These are phyloP conservation scores for Limnephilus marmoratus DNA, from an alignment of 2,888 invertebrate genomes.

Conservation along the genomic window DNA sequence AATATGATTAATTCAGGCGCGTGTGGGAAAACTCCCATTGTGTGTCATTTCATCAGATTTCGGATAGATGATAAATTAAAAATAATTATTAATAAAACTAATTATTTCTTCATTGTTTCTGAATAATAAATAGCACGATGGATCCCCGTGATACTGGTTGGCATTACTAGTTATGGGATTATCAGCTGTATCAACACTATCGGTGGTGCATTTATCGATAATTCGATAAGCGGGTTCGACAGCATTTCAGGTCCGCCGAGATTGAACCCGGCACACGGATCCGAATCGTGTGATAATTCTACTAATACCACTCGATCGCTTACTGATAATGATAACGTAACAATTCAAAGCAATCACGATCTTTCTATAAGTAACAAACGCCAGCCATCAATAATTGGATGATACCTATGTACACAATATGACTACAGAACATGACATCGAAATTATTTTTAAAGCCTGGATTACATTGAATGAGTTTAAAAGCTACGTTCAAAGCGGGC, in stretches of 20 bases:
- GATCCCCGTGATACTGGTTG: not conserved
- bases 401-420: no score
- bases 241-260: not conserved
- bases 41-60: not conserved
- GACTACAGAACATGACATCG: no score
- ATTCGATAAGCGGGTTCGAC: not conserved
- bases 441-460: no score
- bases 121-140: not conserved
- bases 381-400: not conserved
- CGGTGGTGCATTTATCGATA: not conserved
- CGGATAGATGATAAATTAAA: not conserved
- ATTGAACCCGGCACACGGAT: not conserved
- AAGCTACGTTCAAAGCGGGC: no score
- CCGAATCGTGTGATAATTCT: not conserved
- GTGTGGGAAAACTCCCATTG: not conserved
- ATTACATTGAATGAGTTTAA: no score
- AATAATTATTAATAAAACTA: not conserved
- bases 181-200: not conserved
- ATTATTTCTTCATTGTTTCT: not conserved
- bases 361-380: not conserved
- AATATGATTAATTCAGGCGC: not conserved
- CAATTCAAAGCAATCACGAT: not conserved
- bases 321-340: not conserved
- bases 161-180: not conserved
- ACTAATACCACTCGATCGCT: not conserved